Percentiles rank a stretch among this genome's conserved stretches.
phyloP scores from a whole-genome alignment of 2,113 vertebrate species.

The Dasyprocta punctata region DNA sequence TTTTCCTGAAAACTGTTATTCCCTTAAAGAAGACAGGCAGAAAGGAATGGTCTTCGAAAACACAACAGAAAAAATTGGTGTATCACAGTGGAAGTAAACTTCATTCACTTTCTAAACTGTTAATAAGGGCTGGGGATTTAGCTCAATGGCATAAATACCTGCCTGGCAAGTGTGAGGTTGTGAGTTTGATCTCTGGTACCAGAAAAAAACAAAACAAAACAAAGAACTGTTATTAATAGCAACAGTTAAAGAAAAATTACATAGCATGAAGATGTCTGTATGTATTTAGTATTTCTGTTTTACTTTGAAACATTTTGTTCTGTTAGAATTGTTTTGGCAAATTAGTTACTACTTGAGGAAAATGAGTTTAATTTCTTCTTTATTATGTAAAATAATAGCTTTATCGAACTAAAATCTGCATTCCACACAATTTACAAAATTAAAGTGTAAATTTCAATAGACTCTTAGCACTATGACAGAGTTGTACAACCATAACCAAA shows the following conservation, averaged over 20 bases:
- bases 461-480: not conserved
- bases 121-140: too few relatives aligned
- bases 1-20: not conserved
- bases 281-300: not conserved
- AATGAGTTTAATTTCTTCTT: not conserved
- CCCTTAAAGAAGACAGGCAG: not conserved
- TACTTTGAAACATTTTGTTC: not conserved
- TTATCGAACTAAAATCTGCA: not conserved
- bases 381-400: not conserved
- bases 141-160: too few relatives aligned
- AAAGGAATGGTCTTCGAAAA: not conserved
- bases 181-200: too few relatives aligned
- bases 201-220: too few relatives aligned
- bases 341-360: not conserved
- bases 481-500: not conserved
- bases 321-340: not conserved
- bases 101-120: not conserved
- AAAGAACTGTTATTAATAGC: not conserved
- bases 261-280: not conserved
- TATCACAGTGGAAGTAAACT: not conserved
- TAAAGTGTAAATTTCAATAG: not conserved
- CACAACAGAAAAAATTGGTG: not conserved
- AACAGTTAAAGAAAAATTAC: not conserved
- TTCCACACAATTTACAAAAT: not conserved
- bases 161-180: too few relatives aligned